Base-by-base conservation (phyloP, 2,113 vertebrate species). In the Scytalopus superciliaris region DNA sequence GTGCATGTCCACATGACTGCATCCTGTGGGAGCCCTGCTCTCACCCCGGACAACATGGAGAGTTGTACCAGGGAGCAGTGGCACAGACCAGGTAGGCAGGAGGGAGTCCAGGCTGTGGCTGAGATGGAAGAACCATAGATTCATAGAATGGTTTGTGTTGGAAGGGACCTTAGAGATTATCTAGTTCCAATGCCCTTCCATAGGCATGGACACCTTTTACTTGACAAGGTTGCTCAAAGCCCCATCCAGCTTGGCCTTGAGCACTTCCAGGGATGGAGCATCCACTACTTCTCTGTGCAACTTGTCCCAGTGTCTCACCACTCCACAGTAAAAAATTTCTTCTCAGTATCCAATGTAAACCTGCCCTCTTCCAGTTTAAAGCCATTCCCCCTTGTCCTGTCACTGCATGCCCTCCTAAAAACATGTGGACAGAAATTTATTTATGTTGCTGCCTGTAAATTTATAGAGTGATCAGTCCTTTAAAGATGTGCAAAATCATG, bases 1-100 rank as follows among this genome's bases (percentile, higher is more conserved):
- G 7, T 49, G 37, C 19, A 6, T 1, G 0, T 59, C 44, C 14
- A 3, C 12, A 18, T 2, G 4, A 42, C 15, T 55, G 64, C 74
- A 37, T 53, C 59, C 60, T 39, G 18, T 35, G 59, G 35, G 14
- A 77, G 56, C 39, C 59, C 39, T 69, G 66, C 33, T 82, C 19
- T 75, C 30, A 64, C 24, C 30, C 28, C 59, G 25, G 31, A 35
- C 33, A 59, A 19, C 19, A 33, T 4, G 27, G 49, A 37, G 50
- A 30, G 12, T 27, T 74, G n/a, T 75, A 10, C 33, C 62, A 52
- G 50, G 42, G 40, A 89, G 30, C 35, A 18, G 7, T 66, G 33
- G 22, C 64, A 49, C 44, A 27, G n/a, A 75, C 59, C 30, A 89
- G 39, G 18, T 63, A 49, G 66, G 66, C 33, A 27, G 33, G 49